phyloP scores from a whole-genome alignment of 2,113 vertebrate genomes.

The Chlorodrepanis virens region DNA sequence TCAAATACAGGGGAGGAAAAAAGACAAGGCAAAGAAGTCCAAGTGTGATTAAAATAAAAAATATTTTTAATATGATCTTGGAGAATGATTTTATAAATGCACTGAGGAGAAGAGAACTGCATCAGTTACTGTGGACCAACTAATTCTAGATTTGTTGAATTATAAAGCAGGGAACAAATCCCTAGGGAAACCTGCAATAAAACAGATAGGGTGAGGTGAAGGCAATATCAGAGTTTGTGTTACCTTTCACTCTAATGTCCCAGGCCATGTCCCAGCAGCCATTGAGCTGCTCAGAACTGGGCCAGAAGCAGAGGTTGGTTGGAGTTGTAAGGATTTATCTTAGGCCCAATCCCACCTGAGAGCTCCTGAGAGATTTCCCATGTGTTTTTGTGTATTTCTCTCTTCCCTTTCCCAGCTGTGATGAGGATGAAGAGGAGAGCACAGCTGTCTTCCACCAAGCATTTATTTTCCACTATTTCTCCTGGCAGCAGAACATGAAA shows the following conservation, averaged over 20 bases:
- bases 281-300: neutral
- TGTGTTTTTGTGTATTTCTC: neutral
- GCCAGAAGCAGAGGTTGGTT: neutral
- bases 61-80: neutral
- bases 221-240: neutral
- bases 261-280: no score
- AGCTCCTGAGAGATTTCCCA: neutral
- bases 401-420: neutral
- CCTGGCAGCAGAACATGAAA: neutral
- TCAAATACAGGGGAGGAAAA: neutral
- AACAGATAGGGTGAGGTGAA: neutral
- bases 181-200: neutral
- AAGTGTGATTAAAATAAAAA: neutral
- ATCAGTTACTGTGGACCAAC: neutral
- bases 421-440: neutral
- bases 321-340: neutral
- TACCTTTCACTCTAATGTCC: neutral
- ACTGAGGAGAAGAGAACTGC: neutral
- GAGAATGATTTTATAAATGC: neutral
- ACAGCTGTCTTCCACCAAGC: rapidly evolving
- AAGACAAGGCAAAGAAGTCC: neutral
- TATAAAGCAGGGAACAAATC: neutral
- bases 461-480: neutral
- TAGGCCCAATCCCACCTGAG: neutral
- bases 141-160: neutral